phyloP scores from a whole-genome alignment of 2,888 invertebrate genomes.

The Apodemia hepburni region DNA sequence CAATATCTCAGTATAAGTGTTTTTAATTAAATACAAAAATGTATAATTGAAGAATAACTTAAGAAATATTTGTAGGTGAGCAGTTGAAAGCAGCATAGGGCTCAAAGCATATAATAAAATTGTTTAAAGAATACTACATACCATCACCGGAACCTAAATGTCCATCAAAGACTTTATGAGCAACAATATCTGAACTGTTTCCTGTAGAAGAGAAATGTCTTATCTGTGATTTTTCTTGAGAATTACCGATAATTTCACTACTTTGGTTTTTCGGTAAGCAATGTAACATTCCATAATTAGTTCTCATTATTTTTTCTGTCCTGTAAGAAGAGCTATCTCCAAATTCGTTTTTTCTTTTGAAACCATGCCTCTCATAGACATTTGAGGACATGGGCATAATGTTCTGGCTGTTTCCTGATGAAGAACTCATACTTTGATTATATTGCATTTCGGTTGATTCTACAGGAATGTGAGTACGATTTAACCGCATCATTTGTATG shows the following conservation, averaged over 20 bases:
- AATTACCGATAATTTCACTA: constrained; percentile 47
- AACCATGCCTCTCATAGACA: constrained; percentile 62
- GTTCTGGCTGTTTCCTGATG: constrained; percentile 47
- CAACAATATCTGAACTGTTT: constrained; percentile 45
- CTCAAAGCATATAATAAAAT: constrained; percentile 27
- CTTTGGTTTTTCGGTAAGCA: constrained; percentile 50
- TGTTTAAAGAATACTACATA: constrained; percentile 43
- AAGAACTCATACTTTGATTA: constrained; percentile 49
- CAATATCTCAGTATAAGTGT: too few relatives aligned
- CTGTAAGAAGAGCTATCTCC: constrained; percentile 59
- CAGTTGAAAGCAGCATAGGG: constrained; percentile 32
- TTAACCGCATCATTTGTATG: constrained; percentile 58
- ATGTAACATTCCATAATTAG: constrained; percentile 58
- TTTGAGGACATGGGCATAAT: constrained; percentile 54
- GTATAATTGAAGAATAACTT: neutral
- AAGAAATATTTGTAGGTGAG: constrained; percentile 9
- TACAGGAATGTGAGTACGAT: constrained; percentile 53
- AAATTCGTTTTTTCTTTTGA: constrained; percentile 67
- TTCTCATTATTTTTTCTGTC: constrained; percentile 67
- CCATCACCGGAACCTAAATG: constrained; percentile 67
- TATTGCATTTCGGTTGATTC: constrained; percentile 68
- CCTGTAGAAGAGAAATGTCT: constrained; percentile 57
- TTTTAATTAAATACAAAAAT: neutral
- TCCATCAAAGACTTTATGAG: constrained; percentile 63
- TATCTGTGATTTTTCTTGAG: constrained; percentile 50